Base-by-base conservation (phyloP, 2,888 invertebrate genomes). In the Caenorhabditis sulstoni region DNA sequence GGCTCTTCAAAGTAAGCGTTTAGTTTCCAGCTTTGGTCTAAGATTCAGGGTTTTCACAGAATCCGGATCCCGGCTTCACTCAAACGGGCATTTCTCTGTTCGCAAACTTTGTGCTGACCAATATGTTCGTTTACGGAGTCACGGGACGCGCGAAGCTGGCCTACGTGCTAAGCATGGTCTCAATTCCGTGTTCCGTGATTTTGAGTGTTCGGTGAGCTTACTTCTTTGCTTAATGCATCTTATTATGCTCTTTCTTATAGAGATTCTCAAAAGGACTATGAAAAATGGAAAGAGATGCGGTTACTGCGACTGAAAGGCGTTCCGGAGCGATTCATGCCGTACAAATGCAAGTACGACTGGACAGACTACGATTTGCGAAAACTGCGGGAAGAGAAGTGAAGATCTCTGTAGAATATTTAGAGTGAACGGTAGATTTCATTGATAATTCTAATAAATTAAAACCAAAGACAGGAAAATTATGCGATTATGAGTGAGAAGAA, bases 291-390 rank as follows among this genome's bases (percentile, higher is more conserved):
- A 52, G 82, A 85, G 57, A 80, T 86, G 76, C 71, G 79, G 16
- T 64, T 81, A 20, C 57, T 86, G 16, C 67, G 86, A n/a, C 70
- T 84, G 50, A 82, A 81, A 55, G 86, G 87, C 22, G 75, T 87
- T 18, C 85, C 86, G 11, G 84, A 85, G 37, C 67, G 84, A 67
- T 84, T 87, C 44, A 79, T 86, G 83, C 87, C 87, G 16, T 86
- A 86, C 73, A 85, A 86, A 52, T 85, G 84, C 70, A 87, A 86
- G 62, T 87, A 86, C 61, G 87, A 87, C 64, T 87, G 87, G 87
- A 66, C 81, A 12, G 85, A 86, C 16, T 86, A 85, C 59, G 85
- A 87, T 57, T 57, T 53, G 50, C 57, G 73, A 44, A 65, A 81
- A 64, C 23, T 58, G 20, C 53, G 55, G 70, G 62, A 70, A 20